phyloP scores from a whole-genome alignment of 2,888 invertebrate genomes.

The Drosophila setosimentum region DNA sequence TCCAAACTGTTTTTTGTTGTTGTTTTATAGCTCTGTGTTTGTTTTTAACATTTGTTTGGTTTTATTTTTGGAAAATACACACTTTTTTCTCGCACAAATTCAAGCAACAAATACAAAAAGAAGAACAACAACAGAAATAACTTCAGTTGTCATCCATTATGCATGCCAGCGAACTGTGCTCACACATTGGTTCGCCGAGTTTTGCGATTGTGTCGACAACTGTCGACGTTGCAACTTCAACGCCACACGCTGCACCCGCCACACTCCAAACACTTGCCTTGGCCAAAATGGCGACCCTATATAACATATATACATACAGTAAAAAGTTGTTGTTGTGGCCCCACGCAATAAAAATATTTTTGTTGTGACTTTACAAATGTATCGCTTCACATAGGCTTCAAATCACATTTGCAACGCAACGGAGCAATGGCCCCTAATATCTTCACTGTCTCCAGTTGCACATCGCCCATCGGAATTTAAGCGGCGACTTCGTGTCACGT shows the following conservation, averaged over 20 bases:
- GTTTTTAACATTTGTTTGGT: slow-evolving; percentile 64
- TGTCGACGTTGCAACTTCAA: slow-evolving; percentile 58
- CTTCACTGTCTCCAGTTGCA: slow-evolving; percentile 43
- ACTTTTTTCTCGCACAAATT: slow-evolving; percentile 34
- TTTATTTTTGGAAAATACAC: slow-evolving; percentile 44
- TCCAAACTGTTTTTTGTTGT: slow-evolving; percentile 48
- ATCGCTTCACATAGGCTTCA: slow-evolving; percentile 23
- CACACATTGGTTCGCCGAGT: slow-evolving; percentile 27
- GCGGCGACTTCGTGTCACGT: slow-evolving; percentile 42
- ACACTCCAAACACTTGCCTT: slow-evolving; percentile 38
- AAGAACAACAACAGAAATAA: neutral
- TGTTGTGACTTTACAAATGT: slow-evolving; percentile 54
- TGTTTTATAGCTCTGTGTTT: slow-evolving; percentile 48
- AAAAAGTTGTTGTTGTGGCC: slow-evolving; percentile 36
- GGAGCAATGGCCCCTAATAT: slow-evolving; percentile 35
- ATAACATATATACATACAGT: slow-evolving; percentile 2
- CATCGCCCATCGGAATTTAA: slow-evolving; percentile 14
- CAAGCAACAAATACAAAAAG: slow-evolving; percentile 25
- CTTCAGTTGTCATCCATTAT: slow-evolving; percentile 60
- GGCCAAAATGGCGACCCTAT: slow-evolving; percentile 58
- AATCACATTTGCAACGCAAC: slow-evolving; percentile 11
- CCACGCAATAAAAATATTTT: slow-evolving; percentile 70
- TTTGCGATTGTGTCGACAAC: slow-evolving; percentile 44
- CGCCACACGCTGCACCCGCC: slow-evolving; percentile 6
- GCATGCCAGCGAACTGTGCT: slow-evolving; percentile 59